Evolutionary conservation across 2,113 vertebrate species (phyloP).

Genomic region (Axis porcinus): DNA sequence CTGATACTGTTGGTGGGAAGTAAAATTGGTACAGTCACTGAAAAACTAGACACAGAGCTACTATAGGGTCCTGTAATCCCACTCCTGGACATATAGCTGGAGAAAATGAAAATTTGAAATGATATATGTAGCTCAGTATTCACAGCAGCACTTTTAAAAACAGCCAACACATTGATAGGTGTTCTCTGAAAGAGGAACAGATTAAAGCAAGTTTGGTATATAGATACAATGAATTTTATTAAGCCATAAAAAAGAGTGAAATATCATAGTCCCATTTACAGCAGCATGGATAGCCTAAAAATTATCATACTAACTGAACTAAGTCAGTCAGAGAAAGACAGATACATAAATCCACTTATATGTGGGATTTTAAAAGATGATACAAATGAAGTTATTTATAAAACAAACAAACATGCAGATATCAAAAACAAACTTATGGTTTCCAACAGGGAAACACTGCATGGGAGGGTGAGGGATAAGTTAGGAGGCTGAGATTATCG

Average conservation of each 20-base stretch:
- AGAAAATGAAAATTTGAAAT: background rate
- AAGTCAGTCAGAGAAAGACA: background rate
- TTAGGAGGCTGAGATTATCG: background rate
- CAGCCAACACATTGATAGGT: background rate
- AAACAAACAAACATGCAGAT: background rate
- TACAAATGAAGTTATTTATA: background rate
- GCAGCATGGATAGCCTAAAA: background rate
- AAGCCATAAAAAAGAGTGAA: background rate
- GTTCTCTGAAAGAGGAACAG: background rate
- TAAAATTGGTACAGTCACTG: background rate
- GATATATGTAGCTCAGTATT: background rate
- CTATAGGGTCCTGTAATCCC: background rate
- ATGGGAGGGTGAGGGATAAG: background rate
- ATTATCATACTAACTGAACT: background rate
- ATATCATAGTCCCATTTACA: background rate
- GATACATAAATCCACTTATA: background rate
- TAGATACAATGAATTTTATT: background rate
- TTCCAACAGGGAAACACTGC: background rate
- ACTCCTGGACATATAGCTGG: background rate
- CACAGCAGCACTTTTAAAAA: background rate
- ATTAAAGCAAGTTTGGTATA: background rate
- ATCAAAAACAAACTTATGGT: background rate
- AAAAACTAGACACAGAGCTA: background rate
- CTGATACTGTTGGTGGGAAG: background rate
- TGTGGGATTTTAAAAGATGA: background rate